A percentile compares a stretch with the other conserved stretches of the same genome.
Evolutionary conservation across 2,113 vertebrate genomes (phyloP).

Genomic region (Cervus canadensis): DNA sequence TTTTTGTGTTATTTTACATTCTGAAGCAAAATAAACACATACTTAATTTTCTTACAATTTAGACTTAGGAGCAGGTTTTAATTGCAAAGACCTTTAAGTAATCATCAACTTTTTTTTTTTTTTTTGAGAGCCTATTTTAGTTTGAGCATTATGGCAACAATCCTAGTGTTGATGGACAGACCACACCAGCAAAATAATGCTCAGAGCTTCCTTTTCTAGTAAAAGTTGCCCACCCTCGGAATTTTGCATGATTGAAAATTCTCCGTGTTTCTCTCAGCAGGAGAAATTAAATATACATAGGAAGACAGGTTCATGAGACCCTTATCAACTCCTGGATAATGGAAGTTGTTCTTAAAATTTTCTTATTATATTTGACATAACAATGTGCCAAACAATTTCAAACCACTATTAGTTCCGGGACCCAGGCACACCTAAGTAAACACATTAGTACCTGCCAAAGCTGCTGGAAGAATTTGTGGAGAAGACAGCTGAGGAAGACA

Average conservation of each 20-base stretch:
- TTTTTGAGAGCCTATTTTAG: background rate
- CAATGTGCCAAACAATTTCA: slow-evolving; percentile 86
- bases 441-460: slow-evolving; percentile 86
- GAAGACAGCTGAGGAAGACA: slow-evolving; percentile 96
- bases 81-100: background rate
- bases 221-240: background rate
- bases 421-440: slow-evolving; percentile 92
- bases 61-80: background rate
- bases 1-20: background rate
- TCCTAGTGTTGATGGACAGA: slow-evolving; percentile 9
- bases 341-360: background rate
- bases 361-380: background rate
- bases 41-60: background rate
- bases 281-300: background rate
- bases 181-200: background rate
- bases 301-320: background rate
- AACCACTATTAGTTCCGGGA: slow-evolving; percentile 81
- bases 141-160: background rate
- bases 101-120: background rate
- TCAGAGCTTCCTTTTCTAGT: background rate
- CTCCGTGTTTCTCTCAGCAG: background rate
- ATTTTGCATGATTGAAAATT: background rate
- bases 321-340: background rate
- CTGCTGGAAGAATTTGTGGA: slow-evolving; percentile 78
- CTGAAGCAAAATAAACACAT: background rate